Conservation (phyloP, 2,797 vertebrate species). For the Dryobates pubescens region DNA sequence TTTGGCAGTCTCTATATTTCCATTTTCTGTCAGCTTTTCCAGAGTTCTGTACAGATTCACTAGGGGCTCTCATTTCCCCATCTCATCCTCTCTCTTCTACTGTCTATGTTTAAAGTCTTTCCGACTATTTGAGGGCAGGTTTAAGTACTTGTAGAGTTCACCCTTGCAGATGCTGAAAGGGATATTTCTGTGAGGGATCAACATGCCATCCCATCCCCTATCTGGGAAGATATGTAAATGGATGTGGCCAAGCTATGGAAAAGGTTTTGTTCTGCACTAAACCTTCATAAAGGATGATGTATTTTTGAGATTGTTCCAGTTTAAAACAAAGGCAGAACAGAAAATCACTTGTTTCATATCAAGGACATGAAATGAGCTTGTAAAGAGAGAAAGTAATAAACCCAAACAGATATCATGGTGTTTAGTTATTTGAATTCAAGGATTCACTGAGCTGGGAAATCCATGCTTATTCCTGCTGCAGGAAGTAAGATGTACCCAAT, state of each 20-base stretch:
- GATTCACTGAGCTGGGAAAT: background rate
- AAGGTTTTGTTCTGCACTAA: background rate
- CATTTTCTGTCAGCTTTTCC: background rate
- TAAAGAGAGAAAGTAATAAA: background rate
- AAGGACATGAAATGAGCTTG: background rate
- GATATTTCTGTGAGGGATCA: background rate
- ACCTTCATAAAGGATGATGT: background rate
- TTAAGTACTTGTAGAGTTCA: background rate
- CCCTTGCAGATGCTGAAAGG: background rate
- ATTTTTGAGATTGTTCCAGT: background rate
- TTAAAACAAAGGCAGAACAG: background rate
- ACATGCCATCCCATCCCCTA: background rate
- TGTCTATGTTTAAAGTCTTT: background rate
- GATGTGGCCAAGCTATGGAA: background rate
- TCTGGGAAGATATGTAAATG: background rate
- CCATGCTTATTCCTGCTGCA: background rate
- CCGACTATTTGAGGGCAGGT: background rate
- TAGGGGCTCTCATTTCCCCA: background rate
- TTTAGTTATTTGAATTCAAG: background rate
- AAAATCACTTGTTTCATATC: background rate
- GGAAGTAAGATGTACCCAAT: background rate
- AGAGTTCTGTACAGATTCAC: background rate
- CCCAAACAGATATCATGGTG: background rate
- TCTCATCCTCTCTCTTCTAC: background rate
- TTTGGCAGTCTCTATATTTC: background rate